Evolutionary conservation across 2,888 invertebrate species (phyloP), one percentile per base, ranked within the genome.

Genomic region (Thera obeliscata): DNA sequence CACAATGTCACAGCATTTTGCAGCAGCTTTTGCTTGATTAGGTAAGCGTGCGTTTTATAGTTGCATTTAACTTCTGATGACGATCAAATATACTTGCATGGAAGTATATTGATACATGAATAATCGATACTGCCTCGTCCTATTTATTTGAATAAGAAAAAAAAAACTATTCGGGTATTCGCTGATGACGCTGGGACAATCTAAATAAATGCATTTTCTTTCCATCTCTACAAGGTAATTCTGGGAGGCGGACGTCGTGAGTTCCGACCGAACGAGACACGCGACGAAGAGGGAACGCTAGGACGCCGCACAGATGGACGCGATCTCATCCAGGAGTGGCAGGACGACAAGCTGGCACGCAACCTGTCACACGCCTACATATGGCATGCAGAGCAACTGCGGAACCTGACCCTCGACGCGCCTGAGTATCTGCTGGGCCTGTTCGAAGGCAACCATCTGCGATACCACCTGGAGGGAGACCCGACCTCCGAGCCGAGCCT

Each of bases 191-290:
- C 22, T 22, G 22, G 22, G 22, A 22, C 22, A 22, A 22, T 22
- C 22, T 22, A 1, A 22, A 0, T 22, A 22, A 22, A 22, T 41
- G 4, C 7, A 46, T 46, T 9, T 46, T 7, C 8, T 46, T 46
- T 46, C 6, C 3, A 9, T 7, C 43, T 5, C 9, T 46, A 22
- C 2, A 7, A 75, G 94, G 95, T 96, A 0, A 95, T 97, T 56
- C 83, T 97, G 68, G 97, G 97, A 0, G 97, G 97, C 0, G 97
- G 97, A 1, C 90, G 96, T 38, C 85, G 88, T 6, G 94, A 95
- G 67, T 95, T 97, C 74, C 79, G 95, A 12, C 95, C 95, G 0
- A 93, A 87, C 9, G 83, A 83, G 2, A 77, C 76, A 0, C 74
- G 74, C 22, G 96, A 95, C 82, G 94, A 89, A 38, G 94, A 94